Conservation (phyloP, 2,888 invertebrate genomes). For the Drosophila bunnanda region DNA sequence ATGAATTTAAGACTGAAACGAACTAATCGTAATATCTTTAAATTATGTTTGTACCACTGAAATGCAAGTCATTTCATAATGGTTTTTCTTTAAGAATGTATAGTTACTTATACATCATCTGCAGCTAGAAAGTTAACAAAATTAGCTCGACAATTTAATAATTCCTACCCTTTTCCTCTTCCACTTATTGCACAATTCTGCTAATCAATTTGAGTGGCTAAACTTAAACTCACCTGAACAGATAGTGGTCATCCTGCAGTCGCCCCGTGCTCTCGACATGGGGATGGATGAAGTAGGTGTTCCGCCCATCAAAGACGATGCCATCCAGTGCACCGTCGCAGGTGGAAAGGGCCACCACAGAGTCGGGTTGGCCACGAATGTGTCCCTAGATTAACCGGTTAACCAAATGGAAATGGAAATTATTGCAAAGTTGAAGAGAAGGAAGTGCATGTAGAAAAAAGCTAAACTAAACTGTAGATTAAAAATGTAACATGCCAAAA, state of each 20-base stretch:
- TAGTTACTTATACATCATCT: not conserved
- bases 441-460: not conserved
- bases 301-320: conserved; percentile 91
- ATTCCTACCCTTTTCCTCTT: not conserved
- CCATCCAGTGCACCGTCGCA: conserved; percentile 89
- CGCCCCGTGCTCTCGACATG: conserved; percentile 76
- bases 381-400: conserved; percentile 86
- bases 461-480: not conserved
- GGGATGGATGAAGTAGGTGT: conserved; percentile 89
- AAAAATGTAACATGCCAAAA: not conserved
- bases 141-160: not conserved
- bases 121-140: not conserved
- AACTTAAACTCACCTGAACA: conserved; percentile 80
- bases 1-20: too few relatives aligned
- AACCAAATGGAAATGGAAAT: conserved; percentile 26
- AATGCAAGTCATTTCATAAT: not conserved
- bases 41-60: not conserved
- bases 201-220: not conserved
- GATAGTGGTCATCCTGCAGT: conserved; percentile 83
- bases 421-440: conserved; percentile 3
- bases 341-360: conserved; percentile 94
- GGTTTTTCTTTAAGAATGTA: not conserved
- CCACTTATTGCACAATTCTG: not conserved
- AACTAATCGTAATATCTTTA: not conserved
- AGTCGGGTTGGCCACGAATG: conserved; percentile 88